A percentile compares a stretch with the other conserved stretches of the same genome.
Conservation (phyloP, 2,113 vertebrate genomes). For the Tylochromis polylepis region DNA sequence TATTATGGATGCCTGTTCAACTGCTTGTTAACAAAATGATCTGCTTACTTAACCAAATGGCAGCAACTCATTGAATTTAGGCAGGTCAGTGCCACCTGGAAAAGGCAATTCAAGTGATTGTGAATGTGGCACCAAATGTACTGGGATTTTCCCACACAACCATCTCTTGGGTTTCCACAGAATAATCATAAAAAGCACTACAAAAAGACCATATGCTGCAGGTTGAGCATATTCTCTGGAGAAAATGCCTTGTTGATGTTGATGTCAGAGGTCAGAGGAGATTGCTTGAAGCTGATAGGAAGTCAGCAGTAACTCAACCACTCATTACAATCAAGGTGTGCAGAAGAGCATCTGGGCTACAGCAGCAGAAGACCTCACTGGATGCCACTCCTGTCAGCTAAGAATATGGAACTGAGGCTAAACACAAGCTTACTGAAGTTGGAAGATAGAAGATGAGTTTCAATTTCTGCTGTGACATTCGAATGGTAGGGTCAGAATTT, state of each 20-base stretch:
- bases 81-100: neutral
- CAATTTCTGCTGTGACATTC: rapidly evolving
- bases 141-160: neutral
- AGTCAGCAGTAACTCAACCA: neutral
- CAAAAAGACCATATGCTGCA: neutral
- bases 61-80: neutral
- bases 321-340: neutral
- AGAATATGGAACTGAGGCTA: neutral
- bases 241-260: neutral
- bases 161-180: neutral
- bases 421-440: neutral
- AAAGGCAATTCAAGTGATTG: neutral
- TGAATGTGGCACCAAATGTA: neutral
- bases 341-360: neutral
- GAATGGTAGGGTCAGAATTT: neutral
- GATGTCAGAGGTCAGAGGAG: neutral
- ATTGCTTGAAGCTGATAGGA: neutral
- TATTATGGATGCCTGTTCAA: rapidly evolving
- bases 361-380: neutral
- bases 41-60: neutral
- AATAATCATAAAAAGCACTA: neutral
- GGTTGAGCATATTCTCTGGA: neutral
- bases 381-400: neutral
- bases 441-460: neutral
- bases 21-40: neutral